Base-by-base conservation (phyloP, 2,113 vertebrate species). In the Synodontis membranacea region DNA sequence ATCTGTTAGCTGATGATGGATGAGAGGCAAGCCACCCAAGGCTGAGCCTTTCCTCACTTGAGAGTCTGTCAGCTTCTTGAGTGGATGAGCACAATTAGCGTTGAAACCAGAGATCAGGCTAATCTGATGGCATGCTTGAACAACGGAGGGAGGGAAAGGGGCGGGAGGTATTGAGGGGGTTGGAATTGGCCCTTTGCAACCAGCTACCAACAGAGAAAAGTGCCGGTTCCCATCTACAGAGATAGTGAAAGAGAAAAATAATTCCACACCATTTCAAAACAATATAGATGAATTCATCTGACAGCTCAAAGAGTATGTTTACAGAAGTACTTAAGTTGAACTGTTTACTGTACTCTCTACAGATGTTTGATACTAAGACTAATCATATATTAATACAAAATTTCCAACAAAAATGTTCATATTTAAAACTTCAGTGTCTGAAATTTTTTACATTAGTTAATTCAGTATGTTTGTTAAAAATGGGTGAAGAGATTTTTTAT, bases 1-100 rank as follows among this genome's bases (percentile, higher is more conserved):
- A 94, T 96, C 95, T 94, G 95, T 97, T 96, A 96, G 94, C 92
- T 91, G 92, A 95, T 98, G 97, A 98, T 96, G 93, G 96, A 97
- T 96, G 96, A 95, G 94, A 88, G 92, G 89, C 91, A 94, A 93
- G 92, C 92, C 92, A 94, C 91, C 81, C 93, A 91, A 93, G 92
- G 94, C 95, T 94, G 91, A 90, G 70, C 93, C 93, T 94, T 95
- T 93, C 94, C 92, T 90, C 94, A 95, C 96, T 92, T 92, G 92
- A 94, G 92, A 92, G 93, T 95, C 96, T 95, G 95, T 97, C 95
- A 95, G 94, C 95, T 93, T 92, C 96, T 96, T 97, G 97, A 97
- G 96, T 97, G 96, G 95, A 95, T 91, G 91, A 91, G 93, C 93
- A 94, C 96, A 96, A 94, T 96, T 96, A 95, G 94, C 92, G 92